A percentile compares a stretch with the other conserved stretches of the same genome.
Evolutionary conservation across 2,888 invertebrate genomes (phyloP).

Genomic region (Rhamnusium bicolor): DNA sequence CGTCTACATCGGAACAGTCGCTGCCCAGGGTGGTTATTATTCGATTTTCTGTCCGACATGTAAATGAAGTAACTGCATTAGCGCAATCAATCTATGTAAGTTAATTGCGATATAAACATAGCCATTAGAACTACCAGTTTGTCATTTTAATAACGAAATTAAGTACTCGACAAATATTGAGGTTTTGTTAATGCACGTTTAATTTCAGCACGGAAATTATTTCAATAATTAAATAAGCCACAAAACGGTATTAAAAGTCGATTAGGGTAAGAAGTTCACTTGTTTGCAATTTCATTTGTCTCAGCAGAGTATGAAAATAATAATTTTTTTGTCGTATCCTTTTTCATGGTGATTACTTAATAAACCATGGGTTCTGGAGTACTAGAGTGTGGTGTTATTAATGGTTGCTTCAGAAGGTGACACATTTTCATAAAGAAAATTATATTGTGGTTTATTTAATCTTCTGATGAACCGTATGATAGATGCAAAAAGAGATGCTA

Average conservation of each 20-base stretch:
- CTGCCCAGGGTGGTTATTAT: not conserved
- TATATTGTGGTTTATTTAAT: no score
- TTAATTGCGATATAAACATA: slow-evolving; percentile 22
- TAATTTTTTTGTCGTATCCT: no score
- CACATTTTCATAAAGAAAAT: no score
- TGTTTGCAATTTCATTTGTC: not conserved
- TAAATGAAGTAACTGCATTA: slow-evolving; percentile 10
- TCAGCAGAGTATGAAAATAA: no score
- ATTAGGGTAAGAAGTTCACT: not conserved
- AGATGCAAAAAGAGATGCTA: no score
- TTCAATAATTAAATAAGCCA: not conserved
- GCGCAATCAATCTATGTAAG: slow-evolving; percentile 23
- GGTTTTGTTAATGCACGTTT: slow-evolving; percentile 19
- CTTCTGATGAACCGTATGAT: no score
- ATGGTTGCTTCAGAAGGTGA: no score
- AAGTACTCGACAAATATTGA: slow-evolving; percentile 20
- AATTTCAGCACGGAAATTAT: not conserved
- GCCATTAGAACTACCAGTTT: slow-evolving; percentile 26
- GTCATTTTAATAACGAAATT: slow-evolving; percentile 24
- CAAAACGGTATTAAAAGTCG: slow-evolving; percentile 1
- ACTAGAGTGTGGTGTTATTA: no score
- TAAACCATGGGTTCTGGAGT: no score
- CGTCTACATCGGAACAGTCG: slow-evolving; percentile 4
- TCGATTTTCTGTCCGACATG: not conserved
- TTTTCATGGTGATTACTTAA: no score